Evolutionary conservation across 2,888 invertebrate genomes (phyloP).

Genomic region (Drosophila multiciliata): DNA sequence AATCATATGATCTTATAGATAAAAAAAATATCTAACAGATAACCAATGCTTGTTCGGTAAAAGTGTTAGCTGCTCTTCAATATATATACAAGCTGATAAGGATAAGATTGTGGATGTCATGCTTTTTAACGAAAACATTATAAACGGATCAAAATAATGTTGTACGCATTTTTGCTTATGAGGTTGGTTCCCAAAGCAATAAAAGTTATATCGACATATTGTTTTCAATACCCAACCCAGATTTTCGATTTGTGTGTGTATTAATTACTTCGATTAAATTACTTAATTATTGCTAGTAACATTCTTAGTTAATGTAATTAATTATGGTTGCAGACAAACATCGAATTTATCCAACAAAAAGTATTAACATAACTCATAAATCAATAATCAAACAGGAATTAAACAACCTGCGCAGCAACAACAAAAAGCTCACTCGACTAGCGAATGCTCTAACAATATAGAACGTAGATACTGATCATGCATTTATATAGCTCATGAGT

Average conservation of each 20-base stretch:
- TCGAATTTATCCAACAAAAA: neutral
- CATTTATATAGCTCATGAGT: neutral
- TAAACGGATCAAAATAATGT: neutral
- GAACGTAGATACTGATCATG: neutral
- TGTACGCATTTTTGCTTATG: neutral
- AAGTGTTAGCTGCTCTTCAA: neutral
- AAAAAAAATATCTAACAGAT: slow-evolving; percentile 2
- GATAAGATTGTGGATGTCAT: slow-evolving; percentile 4
- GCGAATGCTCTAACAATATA: neutral
- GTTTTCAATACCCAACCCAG: neutral
- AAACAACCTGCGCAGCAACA: neutral
- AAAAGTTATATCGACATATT: neutral
- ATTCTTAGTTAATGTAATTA: neutral
- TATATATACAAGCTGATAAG: slow-evolving; percentile 7
- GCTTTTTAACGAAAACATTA: neutral
- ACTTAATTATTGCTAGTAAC: neutral
- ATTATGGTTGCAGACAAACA: neutral
- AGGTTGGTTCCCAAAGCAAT: neutral
- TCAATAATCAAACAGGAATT: neutral
- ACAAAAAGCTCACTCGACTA: neutral
- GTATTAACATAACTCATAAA: neutral
- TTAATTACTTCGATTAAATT: neutral
- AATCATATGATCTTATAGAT: slow-evolving; percentile 15
- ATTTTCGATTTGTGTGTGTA: neutral
- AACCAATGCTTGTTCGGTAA: neutral